A percentile compares a stretch with the other conserved stretches of the same genome.
Evolutionary conservation across 2,797 vertebrate genomes (phyloP).

Genomic region (Hydrolagus colliei): DNA sequence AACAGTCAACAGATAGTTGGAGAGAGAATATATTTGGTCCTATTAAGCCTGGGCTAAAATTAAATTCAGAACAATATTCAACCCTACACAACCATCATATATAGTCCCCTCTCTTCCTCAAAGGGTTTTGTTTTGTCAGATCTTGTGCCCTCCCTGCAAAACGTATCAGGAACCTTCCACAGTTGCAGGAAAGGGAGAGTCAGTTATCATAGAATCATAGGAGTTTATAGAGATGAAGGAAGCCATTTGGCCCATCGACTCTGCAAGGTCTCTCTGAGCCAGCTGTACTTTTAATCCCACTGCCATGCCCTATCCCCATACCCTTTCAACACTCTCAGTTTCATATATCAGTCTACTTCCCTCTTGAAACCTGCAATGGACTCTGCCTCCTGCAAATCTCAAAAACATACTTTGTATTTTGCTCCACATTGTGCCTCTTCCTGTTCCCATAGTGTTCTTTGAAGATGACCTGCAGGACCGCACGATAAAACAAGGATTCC

Average conservation of each 20-base stretch:
- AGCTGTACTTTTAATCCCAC: too few species aligned
- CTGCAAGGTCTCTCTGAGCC: too few species aligned
- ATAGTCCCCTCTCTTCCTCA: neutral
- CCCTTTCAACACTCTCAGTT: neutral
- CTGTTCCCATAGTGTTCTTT: constrained; percentile 69
- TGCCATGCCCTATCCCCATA: too few species aligned
- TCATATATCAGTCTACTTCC: neutral
- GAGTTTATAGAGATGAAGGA: too few species aligned
- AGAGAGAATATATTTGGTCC: neutral
- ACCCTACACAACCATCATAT: neutral
- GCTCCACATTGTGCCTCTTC: neutral
- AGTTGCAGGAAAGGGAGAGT: too few species aligned
- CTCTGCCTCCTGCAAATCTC: neutral
- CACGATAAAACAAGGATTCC: constrained; percentile 91
- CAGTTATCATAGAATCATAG: too few species aligned
- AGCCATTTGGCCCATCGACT: too few species aligned
- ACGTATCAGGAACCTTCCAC: neutral
- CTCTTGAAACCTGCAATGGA: neutral
- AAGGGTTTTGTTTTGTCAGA: neutral
- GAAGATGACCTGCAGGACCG: constrained; percentile 88
- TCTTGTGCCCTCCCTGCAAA: neutral
- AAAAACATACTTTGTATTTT: constrained; percentile 26
- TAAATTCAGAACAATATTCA: neutral
- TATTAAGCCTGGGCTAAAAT: neutral
- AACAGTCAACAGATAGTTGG: neutral